Conservation (phyloP, 1,140 invertebrate species). For the Drosophila tsacasi region DNA sequence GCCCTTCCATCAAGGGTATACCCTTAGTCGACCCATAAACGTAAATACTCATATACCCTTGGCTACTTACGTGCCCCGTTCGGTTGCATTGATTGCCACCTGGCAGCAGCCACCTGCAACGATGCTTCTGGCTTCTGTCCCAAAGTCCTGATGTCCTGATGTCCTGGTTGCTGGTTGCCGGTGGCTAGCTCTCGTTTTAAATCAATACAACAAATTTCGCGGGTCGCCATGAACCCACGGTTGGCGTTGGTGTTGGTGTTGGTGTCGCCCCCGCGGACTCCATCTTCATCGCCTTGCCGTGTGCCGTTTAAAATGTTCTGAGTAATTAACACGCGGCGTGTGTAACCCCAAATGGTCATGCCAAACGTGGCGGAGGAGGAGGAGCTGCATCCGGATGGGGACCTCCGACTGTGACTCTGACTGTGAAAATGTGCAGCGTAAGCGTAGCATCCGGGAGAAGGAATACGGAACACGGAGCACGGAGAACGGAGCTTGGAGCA, state of each 20-base stretch:
- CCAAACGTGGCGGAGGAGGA: not conserved
- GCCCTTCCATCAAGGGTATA: not conserved
- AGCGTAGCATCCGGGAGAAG: constrained; percentile 42
- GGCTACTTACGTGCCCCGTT: constrained; percentile 47
- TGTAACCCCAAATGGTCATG: constrained; percentile 76
- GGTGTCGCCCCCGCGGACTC: constrained; percentile 4
- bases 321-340: constrained; percentile 80
- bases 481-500: constrained; percentile 1
- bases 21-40: not conserved
- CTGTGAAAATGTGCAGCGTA: constrained; percentile 73
- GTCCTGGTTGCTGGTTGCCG: constrained; percentile 6
- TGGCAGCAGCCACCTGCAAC: constrained; percentile 41
- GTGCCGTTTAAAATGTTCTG: constrained; percentile 79
- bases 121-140: constrained; percentile 18
- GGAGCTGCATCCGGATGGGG: constrained; percentile 9
- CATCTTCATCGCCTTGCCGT: constrained; percentile 24
- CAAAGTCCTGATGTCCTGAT: not conserved
- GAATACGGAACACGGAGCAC: not conserved
- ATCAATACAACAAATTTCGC: constrained; percentile 81
- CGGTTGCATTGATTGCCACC: constrained; percentile 72
- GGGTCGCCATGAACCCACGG: constrained; percentile 52
- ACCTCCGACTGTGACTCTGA: not conserved
- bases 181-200: constrained; percentile 57
- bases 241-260: constrained; percentile 1
- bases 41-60: not conserved